These are phyloP conservation scores for Gallinago jamesoni DNA, from an alignment of 2,113 vertebrate species.

Conservation along the genomic window DNA sequence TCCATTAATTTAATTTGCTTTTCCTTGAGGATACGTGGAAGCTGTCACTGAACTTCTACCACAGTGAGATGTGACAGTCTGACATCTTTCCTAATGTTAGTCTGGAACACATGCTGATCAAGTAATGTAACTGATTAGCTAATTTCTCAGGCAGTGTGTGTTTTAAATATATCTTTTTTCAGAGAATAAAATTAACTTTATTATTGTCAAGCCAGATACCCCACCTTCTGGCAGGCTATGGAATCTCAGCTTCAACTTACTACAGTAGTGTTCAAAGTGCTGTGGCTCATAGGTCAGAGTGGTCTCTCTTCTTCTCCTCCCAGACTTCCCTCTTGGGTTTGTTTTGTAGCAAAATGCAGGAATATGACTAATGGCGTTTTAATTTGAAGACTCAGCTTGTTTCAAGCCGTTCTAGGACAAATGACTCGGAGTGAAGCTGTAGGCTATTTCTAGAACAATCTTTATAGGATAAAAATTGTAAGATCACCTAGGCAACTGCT, in stretches of 20 bases:
- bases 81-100: not conserved
- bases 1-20: not conserved
- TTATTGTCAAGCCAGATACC: not conserved
- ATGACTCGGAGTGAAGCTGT: not conserved
- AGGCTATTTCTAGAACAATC: not conserved
- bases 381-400: not conserved
- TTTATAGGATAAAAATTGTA: not conserved
- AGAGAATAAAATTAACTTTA: not conserved
- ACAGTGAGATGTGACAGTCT: not conserved
- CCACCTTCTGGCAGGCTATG: constrained; percentile 23
- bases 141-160: not conserved
- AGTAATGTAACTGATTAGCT: not conserved
- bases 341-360: not conserved
- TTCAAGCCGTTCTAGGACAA: not conserved
- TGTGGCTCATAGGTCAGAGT: not conserved
- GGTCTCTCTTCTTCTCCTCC: not conserved
- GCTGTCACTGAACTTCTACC: not conserved
- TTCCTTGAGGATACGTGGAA: not conserved
- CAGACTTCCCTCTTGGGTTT: not conserved
- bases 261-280: not conserved
- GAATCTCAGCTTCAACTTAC: not conserved
- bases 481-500: not conserved
- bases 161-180: not conserved
- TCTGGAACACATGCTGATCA: not conserved
- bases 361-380: not conserved